Evolutionary conservation across 2,797 vertebrate genomes (phyloP), one percentile per base, ranked within the genome.

Genomic region (Phalloptychus januarius): DNA sequence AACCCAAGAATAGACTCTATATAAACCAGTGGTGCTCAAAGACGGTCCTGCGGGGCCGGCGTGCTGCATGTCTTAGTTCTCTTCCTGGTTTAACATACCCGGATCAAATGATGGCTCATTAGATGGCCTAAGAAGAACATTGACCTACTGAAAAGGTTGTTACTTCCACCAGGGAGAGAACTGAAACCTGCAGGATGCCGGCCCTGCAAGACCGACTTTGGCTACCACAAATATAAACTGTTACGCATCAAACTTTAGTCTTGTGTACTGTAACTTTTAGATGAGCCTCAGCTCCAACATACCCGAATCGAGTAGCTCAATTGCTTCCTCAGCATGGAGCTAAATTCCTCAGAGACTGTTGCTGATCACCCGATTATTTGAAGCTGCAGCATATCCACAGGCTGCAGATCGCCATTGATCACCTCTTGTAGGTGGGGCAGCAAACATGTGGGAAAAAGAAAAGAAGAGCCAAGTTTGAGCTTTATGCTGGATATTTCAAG

Each of bases 401-500:
- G 7, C 31, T 33, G 3, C 28, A 36, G 58, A 33, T 8, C 15
- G 20, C 7, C 15, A 23, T 52, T 4, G 23, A 50, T 50, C 48
- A 50, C 20, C 48, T 69, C 4, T 20, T 42, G 18, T 38, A 40
- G 20, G 7, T 23, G 33, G 16, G 18, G 31, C 38, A 13, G 48
- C 7, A 50, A 52, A 52, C 23, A 28, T 50, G 48, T 50, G 48
- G 38, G 11, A 10, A 42, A 69, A 40, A 40, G 38, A 4, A 69
- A 69, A 40, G 1, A 40, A 67, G 36, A 25, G 11, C 38, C 25
- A 42, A 25, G 36, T 69, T 36, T 36, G 58, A 63, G 58, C 58
- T 63, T 63, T 38, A 63, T 20, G 61, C 7, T 33, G 16, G 5
- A 20, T 16, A 65, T 72, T 82, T 48, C 80, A 82, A 83, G 54